phyloP scores from a whole-genome alignment of 2,888 invertebrate genomes.

The Diadegma fenestrale region DNA sequence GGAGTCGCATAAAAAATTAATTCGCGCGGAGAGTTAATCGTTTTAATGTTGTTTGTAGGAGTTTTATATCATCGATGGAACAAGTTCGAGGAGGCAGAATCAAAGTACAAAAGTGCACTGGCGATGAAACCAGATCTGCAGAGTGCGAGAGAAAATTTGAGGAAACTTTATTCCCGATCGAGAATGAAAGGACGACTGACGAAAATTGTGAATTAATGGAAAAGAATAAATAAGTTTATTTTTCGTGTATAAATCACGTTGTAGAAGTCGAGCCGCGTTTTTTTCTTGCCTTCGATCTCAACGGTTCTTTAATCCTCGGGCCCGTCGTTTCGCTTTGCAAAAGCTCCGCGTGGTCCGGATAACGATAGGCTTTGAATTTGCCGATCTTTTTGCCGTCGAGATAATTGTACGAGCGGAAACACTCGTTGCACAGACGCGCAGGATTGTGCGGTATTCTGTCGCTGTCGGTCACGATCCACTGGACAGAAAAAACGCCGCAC shows the following conservation, averaged over 20 bases:
- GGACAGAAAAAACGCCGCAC: slow-evolving; percentile 88
- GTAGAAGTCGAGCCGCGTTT: not conserved
- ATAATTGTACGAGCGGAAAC: slow-evolving; percentile 91
- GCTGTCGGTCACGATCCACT: slow-evolving; percentile 90
- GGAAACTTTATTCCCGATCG: slow-evolving; percentile 84
- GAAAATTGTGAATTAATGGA: slow-evolving; percentile 23
- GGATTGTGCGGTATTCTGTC: slow-evolving; percentile 91
- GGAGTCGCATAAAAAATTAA: no score
- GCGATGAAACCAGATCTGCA: slow-evolving; percentile 89
- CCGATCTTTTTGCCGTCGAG: slow-evolving; percentile 90
- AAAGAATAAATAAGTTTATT: slow-evolving; percentile 62
- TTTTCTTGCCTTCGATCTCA: slow-evolving; percentile 4
- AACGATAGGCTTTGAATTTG: slow-evolving; percentile 90
- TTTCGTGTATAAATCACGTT: slow-evolving; percentile 28
- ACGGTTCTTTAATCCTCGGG: not conserved
- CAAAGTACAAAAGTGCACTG: slow-evolving; percentile 91
- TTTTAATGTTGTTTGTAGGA: slow-evolving; percentile 85
- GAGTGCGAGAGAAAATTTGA: slow-evolving; percentile 90
- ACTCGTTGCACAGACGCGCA: slow-evolving; percentile 91
- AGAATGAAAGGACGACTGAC: slow-evolving; percentile 53
- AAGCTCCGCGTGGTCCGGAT: slow-evolving; percentile 79
- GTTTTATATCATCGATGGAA: slow-evolving; percentile 98
- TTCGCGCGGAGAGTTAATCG: no score
- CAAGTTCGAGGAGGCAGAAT: slow-evolving; percentile 90
- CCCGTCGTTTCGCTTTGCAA: not conserved